Evolutionary conservation across 2,888 invertebrate genomes (phyloP), one percentile per base, ranked within the genome.

Genomic region (Cheilosia urbana): DNA sequence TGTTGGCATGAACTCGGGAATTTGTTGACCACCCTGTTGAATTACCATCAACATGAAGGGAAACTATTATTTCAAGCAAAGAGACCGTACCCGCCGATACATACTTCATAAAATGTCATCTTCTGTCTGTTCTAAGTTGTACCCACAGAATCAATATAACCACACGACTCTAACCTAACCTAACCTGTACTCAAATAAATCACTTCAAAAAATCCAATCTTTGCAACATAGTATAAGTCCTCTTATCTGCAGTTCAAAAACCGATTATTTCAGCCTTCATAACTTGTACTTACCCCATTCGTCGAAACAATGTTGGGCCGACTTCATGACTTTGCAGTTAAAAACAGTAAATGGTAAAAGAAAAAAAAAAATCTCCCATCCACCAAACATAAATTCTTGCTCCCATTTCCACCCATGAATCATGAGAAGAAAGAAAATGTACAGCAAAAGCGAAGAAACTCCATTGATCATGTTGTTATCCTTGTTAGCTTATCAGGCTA

Each of bases 391-490:
- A 66, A 72, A 72, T 79, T 66, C 79, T 27, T 79, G 72, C 42
- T 79, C 63, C 57, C 81, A 65, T 76, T 76, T 76, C 57, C 7
- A 47, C 65, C 27, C 24, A 62, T 77, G 53, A 77, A 66, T 60
- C 58, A 78, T 30, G 55, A 55, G 63, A 69, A 63, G 68, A 68
- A 34, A 58, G 24, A 34, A 55, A 13, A 68, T 37, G 49, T 63
- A 9, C 69, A 79, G 19, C 62, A 82, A 30, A 60, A 47, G 5
- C 47, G 24, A 68, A 71, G 40, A 53, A 75, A 75, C 79, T 84
- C 73, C 79, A 80, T 80, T 85, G 85, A 85, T 85, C 85, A 85
- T 85, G 81, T 85, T 85, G 84, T 85, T 85, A 85, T 80, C 84
- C 84, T 85, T 85, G 84, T 85, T 80, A 85, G 84, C 80, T 81